phyloP scores from a whole-genome alignment of 1,140 invertebrate genomes.

The Penaeus chinensis region DNA sequence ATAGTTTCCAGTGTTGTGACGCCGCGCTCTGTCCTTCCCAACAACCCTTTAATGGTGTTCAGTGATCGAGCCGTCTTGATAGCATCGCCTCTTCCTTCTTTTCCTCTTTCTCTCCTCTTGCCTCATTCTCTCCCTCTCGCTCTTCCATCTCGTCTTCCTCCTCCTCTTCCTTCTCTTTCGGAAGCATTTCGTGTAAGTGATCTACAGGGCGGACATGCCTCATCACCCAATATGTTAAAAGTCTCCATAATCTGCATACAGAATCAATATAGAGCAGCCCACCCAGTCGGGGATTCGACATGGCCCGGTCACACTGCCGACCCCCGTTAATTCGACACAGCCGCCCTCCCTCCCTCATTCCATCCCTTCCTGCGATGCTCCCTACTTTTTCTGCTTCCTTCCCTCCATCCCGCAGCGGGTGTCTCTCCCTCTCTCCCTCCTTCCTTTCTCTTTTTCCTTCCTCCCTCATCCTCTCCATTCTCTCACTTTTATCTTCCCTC shows the following conservation, averaged over 20 bases:
- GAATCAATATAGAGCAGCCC: constrained; percentile 24
- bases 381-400: background rate
- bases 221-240: constrained; percentile 24
- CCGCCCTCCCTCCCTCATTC: background rate
- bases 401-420: background rate
- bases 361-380: background rate
- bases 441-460: background rate
- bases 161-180: background rate
- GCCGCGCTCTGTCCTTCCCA: too few species aligned
- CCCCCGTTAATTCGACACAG: background rate
- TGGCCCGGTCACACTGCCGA: background rate
- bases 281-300: constrained; percentile 14
- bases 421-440: background rate
- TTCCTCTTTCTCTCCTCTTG: too few species aligned
- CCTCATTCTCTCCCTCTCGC: background rate
- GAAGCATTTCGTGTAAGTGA: background rate
- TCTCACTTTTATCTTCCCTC: background rate
- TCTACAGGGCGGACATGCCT: background rate
- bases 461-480: background rate
- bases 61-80: too few species aligned
- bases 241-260: constrained; percentile 19
- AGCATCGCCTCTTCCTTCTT: background rate
- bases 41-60: too few species aligned
- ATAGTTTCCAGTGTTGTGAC: too few species aligned
- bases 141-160: background rate